A percentile compares a stretch with the other conserved stretches of the same genome.
phyloP scores from a whole-genome alignment of 2,888 invertebrate species.

The Blastobasis lacticolella region DNA sequence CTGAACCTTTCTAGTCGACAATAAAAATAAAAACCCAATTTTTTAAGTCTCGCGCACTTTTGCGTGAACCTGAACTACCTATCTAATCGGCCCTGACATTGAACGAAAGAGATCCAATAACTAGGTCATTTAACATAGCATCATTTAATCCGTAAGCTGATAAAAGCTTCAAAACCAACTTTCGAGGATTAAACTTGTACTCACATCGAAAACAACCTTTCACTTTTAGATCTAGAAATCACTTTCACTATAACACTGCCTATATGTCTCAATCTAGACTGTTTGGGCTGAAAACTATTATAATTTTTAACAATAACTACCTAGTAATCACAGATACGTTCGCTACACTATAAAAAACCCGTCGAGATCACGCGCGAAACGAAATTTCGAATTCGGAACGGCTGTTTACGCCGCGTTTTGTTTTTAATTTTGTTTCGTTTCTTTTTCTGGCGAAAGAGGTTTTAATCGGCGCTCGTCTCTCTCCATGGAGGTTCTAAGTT shows the following conservation, averaged over 20 bases:
- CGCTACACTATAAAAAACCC: slow-evolving; percentile 4
- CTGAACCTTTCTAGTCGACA: no score
- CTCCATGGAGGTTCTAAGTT: slow-evolving; percentile 24
- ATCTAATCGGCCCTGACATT: neutral
- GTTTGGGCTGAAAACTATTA: slow-evolving; percentile 1
- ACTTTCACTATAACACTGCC: slow-evolving; percentile 51
- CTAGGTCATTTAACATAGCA: slow-evolving; percentile 31
- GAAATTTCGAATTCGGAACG: neutral
- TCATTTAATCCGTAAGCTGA: slow-evolving; percentile 32
- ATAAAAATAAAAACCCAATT: no score
- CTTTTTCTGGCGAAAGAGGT: neutral
- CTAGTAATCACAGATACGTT: neutral
- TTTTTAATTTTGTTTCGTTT: slow-evolving; percentile 3
- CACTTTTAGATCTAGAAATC: slow-evolving; percentile 55
- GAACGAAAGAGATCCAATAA: neutral
- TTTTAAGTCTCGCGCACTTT: no score
- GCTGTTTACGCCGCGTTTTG: neutral
- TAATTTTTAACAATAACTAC: slow-evolving; percentile 8
- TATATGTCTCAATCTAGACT: slow-evolving; percentile 7
- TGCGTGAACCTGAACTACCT: neutral
- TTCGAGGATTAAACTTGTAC: slow-evolving; percentile 27
- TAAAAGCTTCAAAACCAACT: slow-evolving; percentile 35
- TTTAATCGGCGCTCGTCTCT: neutral
- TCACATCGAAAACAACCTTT: slow-evolving; percentile 48
- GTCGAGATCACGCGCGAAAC: slow-evolving; percentile 3